Percentiles rank a stretch among this genome's conserved stretches.
These are phyloP conservation scores for Agonopterix alstromeriana DNA, from an alignment of 2,888 invertebrate genomes.

Conservation along the genomic window DNA sequence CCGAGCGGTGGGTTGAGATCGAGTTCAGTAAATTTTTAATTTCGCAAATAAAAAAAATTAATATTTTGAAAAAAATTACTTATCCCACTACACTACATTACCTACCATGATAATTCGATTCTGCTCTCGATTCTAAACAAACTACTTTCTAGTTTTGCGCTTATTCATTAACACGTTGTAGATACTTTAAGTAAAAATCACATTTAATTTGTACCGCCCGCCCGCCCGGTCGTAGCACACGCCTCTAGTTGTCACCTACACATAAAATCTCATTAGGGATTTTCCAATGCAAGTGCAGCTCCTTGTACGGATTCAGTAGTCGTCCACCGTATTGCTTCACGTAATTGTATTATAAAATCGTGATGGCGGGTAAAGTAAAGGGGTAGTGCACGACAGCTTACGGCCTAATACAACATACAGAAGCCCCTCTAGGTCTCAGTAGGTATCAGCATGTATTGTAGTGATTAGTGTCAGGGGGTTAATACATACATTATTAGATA, in stretches of 20 bases:
- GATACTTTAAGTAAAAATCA: no score
- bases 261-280: constrained; percentile 55
- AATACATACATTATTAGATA: constrained; percentile 2
- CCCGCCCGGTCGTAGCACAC: no score
- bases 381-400: constrained; percentile 23
- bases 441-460: constrained; percentile 8
- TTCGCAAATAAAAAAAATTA: no score
- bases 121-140: no score
- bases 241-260: constrained; percentile 5
- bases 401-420: constrained; percentile 5
- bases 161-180: no score
- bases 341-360: constrained; percentile 65
- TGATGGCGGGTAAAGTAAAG: constrained; percentile 51
- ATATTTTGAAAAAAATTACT: no score
- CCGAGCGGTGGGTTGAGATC: no score
- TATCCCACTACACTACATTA: no score
- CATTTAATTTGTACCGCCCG: no score
- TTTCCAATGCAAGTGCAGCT: constrained; percentile 48
- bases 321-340: constrained; percentile 18
- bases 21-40: no score
- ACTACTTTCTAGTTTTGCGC: no score
- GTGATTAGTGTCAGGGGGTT: constrained; percentile 17
- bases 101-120: no score
- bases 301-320: constrained; percentile 62
- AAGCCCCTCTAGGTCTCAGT: constrained; percentile 21